These are phyloP conservation scores for Drosophila mettleri DNA, from an alignment of 2,888 invertebrate species.

Conservation along the genomic window DNA sequence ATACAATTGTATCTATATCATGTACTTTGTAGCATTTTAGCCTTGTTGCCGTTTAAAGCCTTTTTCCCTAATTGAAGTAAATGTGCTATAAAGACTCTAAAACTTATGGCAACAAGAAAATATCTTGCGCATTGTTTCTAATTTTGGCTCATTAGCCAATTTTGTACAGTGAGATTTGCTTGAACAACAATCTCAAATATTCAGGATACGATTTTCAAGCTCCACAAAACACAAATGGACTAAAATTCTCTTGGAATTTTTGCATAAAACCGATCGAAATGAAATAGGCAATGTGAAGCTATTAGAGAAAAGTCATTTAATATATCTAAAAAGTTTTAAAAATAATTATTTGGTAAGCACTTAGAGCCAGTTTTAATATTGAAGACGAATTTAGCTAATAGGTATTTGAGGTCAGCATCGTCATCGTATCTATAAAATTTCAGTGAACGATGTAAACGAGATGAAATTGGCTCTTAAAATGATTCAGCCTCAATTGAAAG, in stretches of 20 bases:
- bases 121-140: constrained; percentile 47
- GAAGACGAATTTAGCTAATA: not conserved
- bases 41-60: constrained; percentile 38
- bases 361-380: not conserved
- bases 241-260: constrained; percentile 4
- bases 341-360: not conserved
- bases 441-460: constrained; percentile 1
- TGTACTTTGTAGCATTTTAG: constrained; percentile 55
- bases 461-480: constrained; percentile 35
- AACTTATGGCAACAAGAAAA: constrained; percentile 43
- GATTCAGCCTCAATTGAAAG: constrained; percentile 34
- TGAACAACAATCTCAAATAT: constrained; percentile 9
- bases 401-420: not conserved
- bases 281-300: not conserved
- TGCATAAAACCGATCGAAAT: constrained; percentile 5
- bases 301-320: not conserved
- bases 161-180: constrained; percentile 18
- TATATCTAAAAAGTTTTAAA: not conserved
- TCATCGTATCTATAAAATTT: not conserved
- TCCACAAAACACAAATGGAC: not conserved
- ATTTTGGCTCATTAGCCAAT: constrained; percentile 51
- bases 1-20: constrained; percentile 65
- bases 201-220: not conserved
- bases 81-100: constrained; percentile 52
- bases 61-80: constrained; percentile 61